Base-by-base conservation (phyloP, 2,113 vertebrate genomes). In the Pomatostomus ruficeps region DNA sequence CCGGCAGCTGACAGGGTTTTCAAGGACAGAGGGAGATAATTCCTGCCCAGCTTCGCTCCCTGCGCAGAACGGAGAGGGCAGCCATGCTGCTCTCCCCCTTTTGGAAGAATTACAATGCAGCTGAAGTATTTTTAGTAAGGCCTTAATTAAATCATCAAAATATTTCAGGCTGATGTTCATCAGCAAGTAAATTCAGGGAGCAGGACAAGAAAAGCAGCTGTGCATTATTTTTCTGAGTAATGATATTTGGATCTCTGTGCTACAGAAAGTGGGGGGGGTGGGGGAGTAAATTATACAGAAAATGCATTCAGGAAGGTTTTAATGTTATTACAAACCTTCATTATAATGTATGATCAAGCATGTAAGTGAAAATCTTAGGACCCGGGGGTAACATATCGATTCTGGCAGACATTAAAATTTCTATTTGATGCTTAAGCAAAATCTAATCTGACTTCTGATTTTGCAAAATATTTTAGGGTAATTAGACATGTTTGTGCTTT, bases 361-460 rank as follows among this genome's bases (percentile, higher is more conserved):
- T 89, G 86, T 89, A 85, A 96, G 92, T 46, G 88, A 74, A 93
- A 97, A 89, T 92, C 92, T 73, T 14, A 25, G 80, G 87, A 68
- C 93, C 63, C 17, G 0, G 20, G 92, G 95, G 95, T 83, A 91
- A 92, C 77, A 28, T 82, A 94, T 88, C 2, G 42, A 89, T 97
- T 85, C 92, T 83, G 85, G 89, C 1, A 1, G 88, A 94, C 93
- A 89, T 93, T 78, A 93, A 93, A 66, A 70, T 96, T 96, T 92
- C 96, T 78, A 63, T 93, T 91, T 96, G 95, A 93, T 94, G 85
- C 89, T 97, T 46, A 91, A 94, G 91, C 74, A 96, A 93, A 93
- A 97, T 85, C 85, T 92, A 96, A 97, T 88, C 92, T 94, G 96
- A 92, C 83, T 97, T 97, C 35, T 80, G 92, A 91, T 94, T 95